phyloP scores from a whole-genome alignment of 2,113 vertebrate species.

The Cichladusa arquata region DNA sequence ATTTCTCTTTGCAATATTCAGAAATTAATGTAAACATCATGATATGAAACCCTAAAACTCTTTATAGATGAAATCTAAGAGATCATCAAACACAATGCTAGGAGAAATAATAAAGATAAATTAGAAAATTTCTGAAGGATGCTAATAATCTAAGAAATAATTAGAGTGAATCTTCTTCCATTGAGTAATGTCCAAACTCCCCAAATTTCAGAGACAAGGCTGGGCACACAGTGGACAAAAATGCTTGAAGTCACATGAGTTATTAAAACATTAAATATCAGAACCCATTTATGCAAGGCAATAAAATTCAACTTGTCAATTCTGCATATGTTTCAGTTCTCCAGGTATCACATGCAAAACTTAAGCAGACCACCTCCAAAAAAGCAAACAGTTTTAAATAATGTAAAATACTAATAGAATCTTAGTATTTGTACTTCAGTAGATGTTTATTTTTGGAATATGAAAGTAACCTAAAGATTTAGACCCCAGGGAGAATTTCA shows the following conservation, averaged over 20 bases:
- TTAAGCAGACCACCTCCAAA: not conserved
- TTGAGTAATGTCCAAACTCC: not conserved
- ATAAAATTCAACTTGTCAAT: not conserved
- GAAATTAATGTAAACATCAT: not conserved
- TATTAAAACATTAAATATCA: not conserved
- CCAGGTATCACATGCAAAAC: not conserved
- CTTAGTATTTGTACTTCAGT: not conserved
- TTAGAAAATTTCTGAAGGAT: not conserved
- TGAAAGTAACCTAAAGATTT: not conserved
- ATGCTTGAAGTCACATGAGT: not conserved
- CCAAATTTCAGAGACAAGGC: not conserved
- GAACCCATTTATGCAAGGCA: not conserved
- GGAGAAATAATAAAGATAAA: not conserved
- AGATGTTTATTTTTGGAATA: not conserved
- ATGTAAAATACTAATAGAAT: not conserved
- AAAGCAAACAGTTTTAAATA: not conserved
- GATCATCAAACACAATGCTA: not conserved
- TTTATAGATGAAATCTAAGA: not conserved
- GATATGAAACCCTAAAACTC: not conserved
- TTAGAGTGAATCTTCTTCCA: not conserved
- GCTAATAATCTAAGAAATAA: not conserved
- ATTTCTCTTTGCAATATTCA: not conserved
- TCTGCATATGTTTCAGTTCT: not conserved
- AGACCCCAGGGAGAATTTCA: not conserved
- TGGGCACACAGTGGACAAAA: not conserved